A percentile compares a stretch with the other conserved stretches of the same genome.
Conservation (phyloP, 2,888 invertebrate species). For the Achlya flavicornis region DNA sequence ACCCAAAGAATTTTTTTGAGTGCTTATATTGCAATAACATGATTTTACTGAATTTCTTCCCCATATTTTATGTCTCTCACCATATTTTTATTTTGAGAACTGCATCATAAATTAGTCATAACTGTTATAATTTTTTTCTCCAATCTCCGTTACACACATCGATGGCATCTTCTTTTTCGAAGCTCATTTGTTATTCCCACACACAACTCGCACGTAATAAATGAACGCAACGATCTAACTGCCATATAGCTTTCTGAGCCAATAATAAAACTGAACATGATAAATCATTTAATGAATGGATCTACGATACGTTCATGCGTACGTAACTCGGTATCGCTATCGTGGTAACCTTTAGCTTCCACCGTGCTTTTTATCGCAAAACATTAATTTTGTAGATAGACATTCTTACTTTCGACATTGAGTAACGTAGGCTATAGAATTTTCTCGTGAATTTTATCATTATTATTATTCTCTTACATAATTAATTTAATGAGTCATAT, state of each 20-base stretch:
- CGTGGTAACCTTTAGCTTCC: constrained; percentile 59
- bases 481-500: constrained; percentile 31
- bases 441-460: constrained; percentile 30
- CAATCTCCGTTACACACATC: background rate
- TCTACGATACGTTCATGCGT: constrained; percentile 33
- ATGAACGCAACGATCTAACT: constrained; percentile 9
- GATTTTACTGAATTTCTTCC: background rate
- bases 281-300: constrained; percentile 48
- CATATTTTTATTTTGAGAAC: background rate
- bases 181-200: constrained; percentile 14
- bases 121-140: background rate
- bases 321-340: constrained; percentile 51
- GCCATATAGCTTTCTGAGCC: constrained; percentile 6
- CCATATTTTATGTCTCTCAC: background rate
- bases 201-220: constrained; percentile 15
- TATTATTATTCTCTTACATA: constrained; percentile 26
- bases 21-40: background rate
- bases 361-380: constrained; percentile 53
- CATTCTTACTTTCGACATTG: constrained; percentile 38
- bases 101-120: constrained; percentile 4
- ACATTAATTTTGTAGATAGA: constrained; percentile 63
- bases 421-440: constrained; percentile 39
- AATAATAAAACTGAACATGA: constrained; percentile 19
- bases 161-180: constrained; percentile 7
- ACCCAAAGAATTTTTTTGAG: background rate